phyloP scores from a whole-genome alignment of 2,888 invertebrate species.

The Pachydiplax longipennis region DNA sequence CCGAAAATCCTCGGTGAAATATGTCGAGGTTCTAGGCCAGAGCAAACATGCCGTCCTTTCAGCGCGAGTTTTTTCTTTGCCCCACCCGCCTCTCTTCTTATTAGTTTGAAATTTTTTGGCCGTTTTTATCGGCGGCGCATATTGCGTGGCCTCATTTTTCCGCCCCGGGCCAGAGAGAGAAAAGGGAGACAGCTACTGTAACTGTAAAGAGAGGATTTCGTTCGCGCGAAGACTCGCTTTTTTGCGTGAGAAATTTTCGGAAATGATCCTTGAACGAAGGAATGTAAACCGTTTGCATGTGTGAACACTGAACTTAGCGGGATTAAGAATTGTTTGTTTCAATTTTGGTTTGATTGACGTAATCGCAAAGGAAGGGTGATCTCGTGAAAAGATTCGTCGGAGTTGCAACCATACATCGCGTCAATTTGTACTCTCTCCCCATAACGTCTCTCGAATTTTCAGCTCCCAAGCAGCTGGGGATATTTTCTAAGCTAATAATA shows the following conservation, averaged over 20 bases:
- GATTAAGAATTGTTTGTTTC: background rate
- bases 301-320: background rate
- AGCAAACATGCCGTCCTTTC: background rate
- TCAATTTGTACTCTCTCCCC: no score
- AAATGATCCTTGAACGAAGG: background rate
- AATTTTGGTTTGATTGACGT: background rate
- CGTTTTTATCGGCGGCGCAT: background rate
- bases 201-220: background rate
- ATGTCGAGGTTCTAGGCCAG: background rate
- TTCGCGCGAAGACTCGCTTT: background rate
- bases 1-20: constrained; percentile 7
- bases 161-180: background rate
- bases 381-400: no score
- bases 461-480: no score
- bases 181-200: background rate
- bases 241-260: background rate
- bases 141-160: background rate
- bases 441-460: no score
- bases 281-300: background rate
- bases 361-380: background rate
- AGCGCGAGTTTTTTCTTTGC: background rate
- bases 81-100: background rate
- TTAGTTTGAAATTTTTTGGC: constrained; percentile 8
- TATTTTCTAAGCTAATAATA: no score
- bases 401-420: no score